These are phyloP conservation scores for Bos javanicus DNA, from an alignment of 2,113 vertebrate species.

Conservation along the genomic window DNA sequence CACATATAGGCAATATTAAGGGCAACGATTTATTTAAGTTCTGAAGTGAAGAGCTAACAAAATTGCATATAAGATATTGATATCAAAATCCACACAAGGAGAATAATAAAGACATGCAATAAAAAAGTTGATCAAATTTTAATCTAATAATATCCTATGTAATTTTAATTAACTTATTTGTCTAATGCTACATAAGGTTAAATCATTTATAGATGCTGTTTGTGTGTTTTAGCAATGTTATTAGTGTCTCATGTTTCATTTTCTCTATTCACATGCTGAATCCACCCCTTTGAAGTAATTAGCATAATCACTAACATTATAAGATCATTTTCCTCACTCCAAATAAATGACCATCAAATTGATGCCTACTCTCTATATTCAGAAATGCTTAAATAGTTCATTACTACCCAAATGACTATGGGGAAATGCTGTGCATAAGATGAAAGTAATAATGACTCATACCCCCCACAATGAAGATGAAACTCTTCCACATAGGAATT, in stretches of 20 bases:
- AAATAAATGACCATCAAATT: constrained; percentile 68
- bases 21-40: constrained; percentile 40
- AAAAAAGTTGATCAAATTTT: neutral
- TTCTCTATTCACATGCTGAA: neutral
- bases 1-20: constrained; percentile 17
- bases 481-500: constrained; percentile 44
- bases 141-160: neutral
- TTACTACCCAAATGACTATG: constrained; percentile 47
- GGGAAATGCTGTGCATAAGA: constrained; percentile 43
- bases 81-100: constrained; percentile 26
- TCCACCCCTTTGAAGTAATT: constrained; percentile 56
- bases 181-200: neutral
- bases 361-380: constrained; percentile 13
- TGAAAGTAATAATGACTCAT: constrained; percentile 46
- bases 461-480: constrained; percentile 37
- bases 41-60: neutral
- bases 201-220: neutral
- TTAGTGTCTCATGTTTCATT: constrained; percentile 35
- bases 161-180: constrained; percentile 32
- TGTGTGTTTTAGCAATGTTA: constrained; percentile 24
- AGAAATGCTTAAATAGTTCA: constrained; percentile 61
- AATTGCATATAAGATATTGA: neutral
- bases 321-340: constrained; percentile 65
- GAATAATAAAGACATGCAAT: neutral
- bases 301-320: constrained; percentile 72